phyloP scores from a whole-genome alignment of 2,888 invertebrate genomes.

The Ophion ellenae region DNA sequence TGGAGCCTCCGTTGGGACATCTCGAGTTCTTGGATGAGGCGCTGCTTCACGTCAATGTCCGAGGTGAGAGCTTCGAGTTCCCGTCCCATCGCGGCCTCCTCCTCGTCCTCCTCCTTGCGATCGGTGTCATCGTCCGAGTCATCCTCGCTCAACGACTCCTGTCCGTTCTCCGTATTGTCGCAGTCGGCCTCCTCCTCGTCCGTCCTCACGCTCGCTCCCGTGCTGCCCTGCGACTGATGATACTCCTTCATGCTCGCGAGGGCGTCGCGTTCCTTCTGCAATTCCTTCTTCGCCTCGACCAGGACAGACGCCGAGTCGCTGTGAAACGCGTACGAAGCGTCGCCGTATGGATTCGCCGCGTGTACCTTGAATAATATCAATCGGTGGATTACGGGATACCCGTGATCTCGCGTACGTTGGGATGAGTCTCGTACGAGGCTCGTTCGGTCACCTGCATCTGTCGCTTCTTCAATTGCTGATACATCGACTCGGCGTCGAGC shows the following conservation, averaged over 20 bases:
- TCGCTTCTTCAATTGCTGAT: slow-evolving; percentile 87
- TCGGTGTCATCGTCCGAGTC: slow-evolving; percentile 86
- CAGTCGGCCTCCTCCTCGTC: slow-evolving; percentile 84
- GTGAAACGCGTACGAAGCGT: slow-evolving; percentile 87
- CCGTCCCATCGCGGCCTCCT: slow-evolving; percentile 88
- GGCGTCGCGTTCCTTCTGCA: slow-evolving; percentile 89
- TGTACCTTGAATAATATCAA: slow-evolving; percentile 72
- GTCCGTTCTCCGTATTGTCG: slow-evolving; percentile 86
- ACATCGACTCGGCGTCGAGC: slow-evolving; percentile 93
- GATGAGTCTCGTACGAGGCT: neutral
- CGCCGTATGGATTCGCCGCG: slow-evolving; percentile 81
- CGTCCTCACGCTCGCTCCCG: slow-evolving; percentile 84
- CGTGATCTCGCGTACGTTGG: too few species aligned
- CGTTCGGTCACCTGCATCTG: slow-evolving; percentile 77
- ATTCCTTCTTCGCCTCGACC: slow-evolving; percentile 91
- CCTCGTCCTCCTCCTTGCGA: slow-evolving; percentile 85
- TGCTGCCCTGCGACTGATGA: slow-evolving; percentile 73
- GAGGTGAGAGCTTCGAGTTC: slow-evolving; percentile 95
- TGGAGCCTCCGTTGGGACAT: slow-evolving; percentile 93
- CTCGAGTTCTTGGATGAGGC: slow-evolving; percentile 97
- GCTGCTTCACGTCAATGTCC: slow-evolving; percentile 97
- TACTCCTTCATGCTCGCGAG: slow-evolving; percentile 81
- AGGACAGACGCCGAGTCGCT: slow-evolving; percentile 86
- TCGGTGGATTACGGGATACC: neutral
- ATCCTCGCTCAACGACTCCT: slow-evolving; percentile 86